These are phyloP conservation scores for Sebastes schlegelii DNA, from an alignment of 2,113 vertebrate species.

Conservation along the genomic window DNA sequence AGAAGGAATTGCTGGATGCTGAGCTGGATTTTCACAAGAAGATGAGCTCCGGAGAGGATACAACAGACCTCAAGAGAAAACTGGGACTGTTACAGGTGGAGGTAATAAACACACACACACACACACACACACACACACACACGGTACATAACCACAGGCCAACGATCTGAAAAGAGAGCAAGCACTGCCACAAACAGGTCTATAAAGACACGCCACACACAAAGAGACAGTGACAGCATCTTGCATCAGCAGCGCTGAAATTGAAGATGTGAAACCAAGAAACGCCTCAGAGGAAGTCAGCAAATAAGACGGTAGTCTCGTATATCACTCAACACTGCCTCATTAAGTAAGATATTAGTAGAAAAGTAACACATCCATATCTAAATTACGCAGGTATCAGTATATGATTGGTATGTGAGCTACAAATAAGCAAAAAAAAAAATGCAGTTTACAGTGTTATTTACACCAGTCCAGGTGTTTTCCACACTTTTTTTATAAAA, in stretches of 20 bases:
- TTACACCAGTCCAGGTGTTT: too few relatives aligned
- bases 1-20: conserved; percentile 95
- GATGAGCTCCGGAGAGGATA: conserved; percentile 95
- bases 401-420: neutral
- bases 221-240: neutral
- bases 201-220: neutral
- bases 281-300: conserved; percentile 30
- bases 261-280: conserved; percentile 41
- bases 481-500: too few relatives aligned
- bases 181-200: too few relatives aligned
- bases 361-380: neutral
- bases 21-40: conserved; percentile 97
- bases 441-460: neutral
- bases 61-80: conserved; percentile 95
- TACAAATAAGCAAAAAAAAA: neutral
- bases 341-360: neutral
- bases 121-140: neutral
- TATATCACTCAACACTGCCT: neutral
- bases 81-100: conserved; percentile 94
- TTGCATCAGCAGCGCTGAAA: conserved; percentile 14
- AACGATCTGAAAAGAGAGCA: conserved; percentile 4
- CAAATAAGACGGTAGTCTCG: conserved; percentile 8
- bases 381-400: neutral
- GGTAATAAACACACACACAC: conserved; percentile 77
- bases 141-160: neutral